Evolutionary conservation across 2,888 invertebrate genomes (phyloP).

Genomic region (Poecilobothrus nobilitatus): DNA sequence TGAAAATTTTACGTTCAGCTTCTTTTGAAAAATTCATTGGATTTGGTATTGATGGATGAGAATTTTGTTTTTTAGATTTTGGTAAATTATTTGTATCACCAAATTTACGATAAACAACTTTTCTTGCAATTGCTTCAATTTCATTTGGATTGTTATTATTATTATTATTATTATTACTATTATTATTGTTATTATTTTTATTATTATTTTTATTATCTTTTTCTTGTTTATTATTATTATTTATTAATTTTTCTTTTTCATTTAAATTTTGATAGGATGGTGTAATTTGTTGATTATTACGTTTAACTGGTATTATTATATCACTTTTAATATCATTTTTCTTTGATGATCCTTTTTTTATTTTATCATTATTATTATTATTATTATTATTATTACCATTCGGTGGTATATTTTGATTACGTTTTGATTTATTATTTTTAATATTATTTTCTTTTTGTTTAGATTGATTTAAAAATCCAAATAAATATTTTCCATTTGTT

Average conservation of each 20-base stretch:
- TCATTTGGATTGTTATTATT: not conserved
- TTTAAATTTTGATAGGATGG: conserved; percentile 24
- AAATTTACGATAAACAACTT: conserved; percentile 22
- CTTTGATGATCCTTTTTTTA: conserved; percentile 13
- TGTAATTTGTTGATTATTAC: conserved; percentile 18
- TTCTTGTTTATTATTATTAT: conserved; percentile 13
- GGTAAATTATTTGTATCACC: conserved; percentile 24
- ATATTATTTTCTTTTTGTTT: conserved; percentile 19
- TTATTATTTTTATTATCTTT: conserved; percentile 8
- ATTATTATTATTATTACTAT: conserved; percentile 1
- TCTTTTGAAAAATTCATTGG: conserved; percentile 2
- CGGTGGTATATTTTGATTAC: conserved; percentile 9
- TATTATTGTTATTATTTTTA: not conserved
- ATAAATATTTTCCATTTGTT: conserved; percentile 20
- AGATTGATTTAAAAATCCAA: conserved; percentile 21
- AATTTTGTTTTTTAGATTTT: conserved; percentile 19
- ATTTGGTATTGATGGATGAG: not conserved
- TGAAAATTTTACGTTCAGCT: not conserved
- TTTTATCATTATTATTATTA: conserved; percentile 18
- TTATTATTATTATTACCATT: conserved; percentile 22
- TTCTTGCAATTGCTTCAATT: not conserved
- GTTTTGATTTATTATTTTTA: conserved; percentile 22
- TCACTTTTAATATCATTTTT: conserved; percentile 16
- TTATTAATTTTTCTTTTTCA: conserved; percentile 20
- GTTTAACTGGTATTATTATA: conserved; percentile 23